Evolutionary conservation across 2,797 vertebrate species (phyloP).

Genomic region (Pantherophis vulpinus): DNA sequence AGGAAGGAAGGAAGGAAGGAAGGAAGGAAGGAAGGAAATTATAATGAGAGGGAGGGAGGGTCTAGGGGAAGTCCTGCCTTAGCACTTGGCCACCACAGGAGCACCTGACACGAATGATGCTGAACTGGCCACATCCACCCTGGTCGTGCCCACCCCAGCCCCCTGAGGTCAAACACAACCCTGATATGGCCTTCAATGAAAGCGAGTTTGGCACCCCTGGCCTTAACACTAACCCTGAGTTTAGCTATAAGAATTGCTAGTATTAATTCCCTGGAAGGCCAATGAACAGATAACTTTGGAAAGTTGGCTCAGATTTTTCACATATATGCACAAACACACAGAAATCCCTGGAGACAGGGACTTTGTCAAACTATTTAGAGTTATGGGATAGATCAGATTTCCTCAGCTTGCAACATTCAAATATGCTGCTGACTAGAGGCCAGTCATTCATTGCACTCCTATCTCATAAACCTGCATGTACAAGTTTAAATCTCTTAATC

Average conservation of each 20-base stretch:
- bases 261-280: background rate
- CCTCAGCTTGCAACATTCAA: background rate
- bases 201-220: background rate
- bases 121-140: no score
- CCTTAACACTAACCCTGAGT: background rate
- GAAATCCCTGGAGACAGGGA: background rate
- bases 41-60: no score
- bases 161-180: no score
- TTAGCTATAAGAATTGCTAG: background rate
- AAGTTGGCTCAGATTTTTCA: background rate
- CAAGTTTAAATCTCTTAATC: background rate
- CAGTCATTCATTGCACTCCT: background rate
- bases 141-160: no score
- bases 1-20: no score
- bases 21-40: no score
- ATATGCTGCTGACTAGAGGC: background rate
- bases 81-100: no score
- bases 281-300: background rate
- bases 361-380: background rate
- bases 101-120: no score
- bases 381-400: background rate
- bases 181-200: no score
- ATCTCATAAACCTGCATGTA: background rate
- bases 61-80: no score
- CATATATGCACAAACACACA: background rate